Evolutionary conservation across 2,888 invertebrate species (phyloP).

Genomic region (Erebia palarica): DNA sequence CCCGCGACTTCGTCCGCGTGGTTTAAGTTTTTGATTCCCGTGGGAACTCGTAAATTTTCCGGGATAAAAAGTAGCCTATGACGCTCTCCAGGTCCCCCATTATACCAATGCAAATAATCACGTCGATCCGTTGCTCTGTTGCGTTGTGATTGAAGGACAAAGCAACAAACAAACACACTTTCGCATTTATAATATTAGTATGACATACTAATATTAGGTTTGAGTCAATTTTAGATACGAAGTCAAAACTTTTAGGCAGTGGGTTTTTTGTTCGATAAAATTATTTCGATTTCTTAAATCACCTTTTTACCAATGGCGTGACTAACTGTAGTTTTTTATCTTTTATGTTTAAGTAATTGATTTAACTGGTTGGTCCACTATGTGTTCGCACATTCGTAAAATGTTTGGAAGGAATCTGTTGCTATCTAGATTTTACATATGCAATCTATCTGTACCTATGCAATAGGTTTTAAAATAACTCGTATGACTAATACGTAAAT

Average conservation of each 20-base stretch:
- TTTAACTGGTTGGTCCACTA: constrained; percentile 39
- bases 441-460: not conserved
- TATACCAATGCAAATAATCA: too few species aligned
- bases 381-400: constrained; percentile 14
- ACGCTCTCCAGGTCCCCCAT: too few species aligned
- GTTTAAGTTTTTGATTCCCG: too few species aligned
- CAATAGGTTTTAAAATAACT: constrained; percentile 25
- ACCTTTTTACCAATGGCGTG: constrained; percentile 28
- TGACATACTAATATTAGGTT: not conserved
- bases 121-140: too few species aligned
- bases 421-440: not conserved
- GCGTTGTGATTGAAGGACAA: too few species aligned
- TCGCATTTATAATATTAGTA: too few species aligned
- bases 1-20: too few species aligned
- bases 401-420: constrained; percentile 1
- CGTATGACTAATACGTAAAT: constrained; percentile 23
- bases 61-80: too few species aligned
- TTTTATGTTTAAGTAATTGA: constrained; percentile 40
- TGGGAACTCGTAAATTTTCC: too few species aligned
- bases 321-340: constrained; percentile 37
- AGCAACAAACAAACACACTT: too few species aligned
- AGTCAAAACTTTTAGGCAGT: constrained; percentile 18
- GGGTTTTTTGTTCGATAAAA: constrained; percentile 15
- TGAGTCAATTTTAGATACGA: constrained; percentile 3
- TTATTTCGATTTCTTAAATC: constrained; percentile 17